These are phyloP conservation scores for Gasteruption jaculator DNA, from an alignment of 2,888 invertebrate genomes.

Conservation along the genomic window DNA sequence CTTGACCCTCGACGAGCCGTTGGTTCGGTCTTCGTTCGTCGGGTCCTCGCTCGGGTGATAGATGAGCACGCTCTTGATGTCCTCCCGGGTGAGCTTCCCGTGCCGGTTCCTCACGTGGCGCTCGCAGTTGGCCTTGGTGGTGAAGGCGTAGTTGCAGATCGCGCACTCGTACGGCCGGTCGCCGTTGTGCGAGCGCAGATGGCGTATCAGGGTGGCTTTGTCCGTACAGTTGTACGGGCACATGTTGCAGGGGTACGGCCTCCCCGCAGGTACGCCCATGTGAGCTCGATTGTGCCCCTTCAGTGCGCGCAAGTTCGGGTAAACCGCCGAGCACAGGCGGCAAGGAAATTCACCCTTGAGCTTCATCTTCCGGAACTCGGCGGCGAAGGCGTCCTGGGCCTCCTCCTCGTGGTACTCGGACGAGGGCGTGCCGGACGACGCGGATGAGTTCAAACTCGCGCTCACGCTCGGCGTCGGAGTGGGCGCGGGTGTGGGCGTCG, in stretches of 20 bases:
- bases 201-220: constrained; percentile 85
- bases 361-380: constrained; percentile 86
- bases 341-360: constrained; percentile 86
- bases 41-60: constrained; percentile 85
- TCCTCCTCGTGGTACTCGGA: constrained; percentile 61
- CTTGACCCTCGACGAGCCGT: constrained; percentile 29
- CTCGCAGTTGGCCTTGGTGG: constrained; percentile 96
- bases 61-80: constrained; percentile 83
- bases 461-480: no score
- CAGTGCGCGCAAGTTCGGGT: constrained; percentile 82
- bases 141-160: constrained; percentile 94
- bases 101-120: constrained; percentile 90
- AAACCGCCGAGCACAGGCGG: constrained; percentile 80
- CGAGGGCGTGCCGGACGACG: constrained; percentile 41
- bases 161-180: constrained; percentile 93
- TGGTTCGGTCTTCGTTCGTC: constrained; percentile 59
- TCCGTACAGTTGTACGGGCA: constrained; percentile 86
- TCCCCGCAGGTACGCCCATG: constrained; percentile 66
- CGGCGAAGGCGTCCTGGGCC: constrained; percentile 77
- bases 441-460: constrained; percentile 35
- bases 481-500: no score
- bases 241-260: constrained; percentile 89
- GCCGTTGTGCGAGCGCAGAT: constrained; percentile 92
- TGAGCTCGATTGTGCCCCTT: constrained; percentile 90
- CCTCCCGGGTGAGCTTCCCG: constrained; percentile 78